Evolutionary conservation across 1,140 invertebrate species (phyloP).

Genomic region (Adelges cooleyi): DNA sequence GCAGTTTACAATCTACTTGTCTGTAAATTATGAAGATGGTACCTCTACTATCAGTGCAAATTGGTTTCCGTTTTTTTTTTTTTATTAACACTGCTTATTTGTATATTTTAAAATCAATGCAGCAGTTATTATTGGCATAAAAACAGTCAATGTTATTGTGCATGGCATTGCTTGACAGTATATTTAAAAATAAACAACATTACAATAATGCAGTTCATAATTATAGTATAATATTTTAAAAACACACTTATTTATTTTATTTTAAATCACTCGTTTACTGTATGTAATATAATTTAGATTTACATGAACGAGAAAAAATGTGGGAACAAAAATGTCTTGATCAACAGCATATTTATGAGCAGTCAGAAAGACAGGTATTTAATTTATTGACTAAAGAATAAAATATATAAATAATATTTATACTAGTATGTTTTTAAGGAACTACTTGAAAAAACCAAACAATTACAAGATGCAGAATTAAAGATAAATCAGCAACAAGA

Average conservation of each 20-base stretch:
- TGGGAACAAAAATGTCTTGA: conserved; percentile 7
- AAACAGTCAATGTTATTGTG: too few relatives aligned
- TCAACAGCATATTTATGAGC: conserved; percentile 2
- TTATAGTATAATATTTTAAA: too few relatives aligned
- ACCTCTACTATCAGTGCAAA: too few relatives aligned
- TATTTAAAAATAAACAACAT: too few relatives aligned
- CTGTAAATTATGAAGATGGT: too few relatives aligned
- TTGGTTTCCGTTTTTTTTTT: neutral
- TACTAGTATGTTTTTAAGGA: neutral
- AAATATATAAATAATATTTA: too few relatives aligned
- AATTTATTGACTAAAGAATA: neutral
- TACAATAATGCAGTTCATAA: too few relatives aligned
- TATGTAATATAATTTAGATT: neutral
- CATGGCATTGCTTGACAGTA: too few relatives aligned
- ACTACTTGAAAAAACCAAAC: conserved; percentile 10
- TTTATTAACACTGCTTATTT: too few relatives aligned
- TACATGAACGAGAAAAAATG: conserved; percentile 4
- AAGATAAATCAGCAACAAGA: neutral
- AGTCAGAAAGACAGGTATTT: conserved; percentile 11
- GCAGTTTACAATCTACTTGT: too few relatives aligned
- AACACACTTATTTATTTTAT: neutral
- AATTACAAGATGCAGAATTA: conserved; percentile 1
- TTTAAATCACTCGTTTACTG: neutral
- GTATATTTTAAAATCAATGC: too few relatives aligned
- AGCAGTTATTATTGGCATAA: too few relatives aligned